phyloP scores from a whole-genome alignment of 2,888 invertebrate genomes.

The Atherix ibis region DNA sequence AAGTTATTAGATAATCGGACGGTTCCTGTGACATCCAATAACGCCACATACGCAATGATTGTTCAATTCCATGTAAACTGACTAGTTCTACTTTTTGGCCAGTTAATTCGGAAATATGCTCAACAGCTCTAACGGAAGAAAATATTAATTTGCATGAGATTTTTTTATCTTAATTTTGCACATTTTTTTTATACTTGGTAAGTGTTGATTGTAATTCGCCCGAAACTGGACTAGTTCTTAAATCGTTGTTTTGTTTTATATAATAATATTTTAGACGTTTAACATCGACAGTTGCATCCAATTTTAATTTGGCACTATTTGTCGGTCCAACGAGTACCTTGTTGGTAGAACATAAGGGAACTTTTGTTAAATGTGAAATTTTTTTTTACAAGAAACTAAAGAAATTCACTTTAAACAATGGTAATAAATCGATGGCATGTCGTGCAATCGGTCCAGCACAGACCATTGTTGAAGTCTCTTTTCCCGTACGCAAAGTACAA shows the following conservation, averaged over 20 bases:
- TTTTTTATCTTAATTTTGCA: background rate
- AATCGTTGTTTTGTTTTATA: conserved; percentile 57
- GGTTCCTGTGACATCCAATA: conserved; percentile 59
- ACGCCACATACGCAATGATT: conserved; percentile 53
- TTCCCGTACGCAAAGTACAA: conserved; percentile 52
- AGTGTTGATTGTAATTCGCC: conserved; percentile 48
- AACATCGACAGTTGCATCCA: conserved; percentile 46
- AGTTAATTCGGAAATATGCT: conserved; percentile 30
- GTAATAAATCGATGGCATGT: conserved; percentile 61
- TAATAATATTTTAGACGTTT: conserved; percentile 58
- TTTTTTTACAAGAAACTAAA: too few relatives aligned
- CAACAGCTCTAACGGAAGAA: conserved; percentile 23
- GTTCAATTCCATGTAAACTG: conserved; percentile 20
- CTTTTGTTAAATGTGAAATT: too few relatives aligned
- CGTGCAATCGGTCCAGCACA: conserved; percentile 69
- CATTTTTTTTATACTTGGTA: conserved; percentile 35
- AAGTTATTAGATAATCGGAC: conserved; percentile 42
- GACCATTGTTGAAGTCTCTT: conserved; percentile 59
- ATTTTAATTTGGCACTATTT: conserved; percentile 36
- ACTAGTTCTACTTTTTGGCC: conserved; percentile 22
- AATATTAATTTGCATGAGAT: background rate
- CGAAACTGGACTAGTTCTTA: conserved; percentile 53
- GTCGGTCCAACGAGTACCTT: conserved; percentile 31
- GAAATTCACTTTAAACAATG: conserved; percentile 52
- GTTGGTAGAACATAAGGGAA: conserved; percentile 1